phyloP scores from a whole-genome alignment of 2,888 invertebrate genomes.

The Salpingus planirostris region DNA sequence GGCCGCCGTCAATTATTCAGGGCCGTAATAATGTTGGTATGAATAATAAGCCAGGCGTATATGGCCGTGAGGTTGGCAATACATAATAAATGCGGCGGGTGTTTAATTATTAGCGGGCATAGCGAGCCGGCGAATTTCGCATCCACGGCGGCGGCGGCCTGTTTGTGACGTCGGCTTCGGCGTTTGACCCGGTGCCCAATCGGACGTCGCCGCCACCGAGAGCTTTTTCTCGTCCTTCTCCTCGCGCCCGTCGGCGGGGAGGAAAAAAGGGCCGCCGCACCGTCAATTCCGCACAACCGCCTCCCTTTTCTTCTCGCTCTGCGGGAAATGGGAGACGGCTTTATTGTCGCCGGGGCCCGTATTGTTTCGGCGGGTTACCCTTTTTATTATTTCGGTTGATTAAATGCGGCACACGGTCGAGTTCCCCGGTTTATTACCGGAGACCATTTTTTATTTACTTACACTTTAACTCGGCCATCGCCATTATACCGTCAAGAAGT shows the following conservation, averaged over 20 bases:
- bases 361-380: constrained; percentile 25
- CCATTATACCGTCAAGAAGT: too few relatives aligned
- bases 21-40: constrained; percentile 40
- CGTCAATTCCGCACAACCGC: too few relatives aligned
- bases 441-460: constrained; percentile 23
- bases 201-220: too few relatives aligned
- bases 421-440: constrained; percentile 22
- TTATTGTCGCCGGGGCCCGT: constrained; percentile 23
- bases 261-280: too few relatives aligned
- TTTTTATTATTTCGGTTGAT: constrained; percentile 31
- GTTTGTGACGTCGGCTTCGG: not conserved
- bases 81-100: constrained; percentile 36
- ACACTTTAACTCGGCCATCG: too few relatives aligned
- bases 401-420: constrained; percentile 27
- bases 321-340: too few relatives aligned
- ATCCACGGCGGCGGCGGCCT: constrained; percentile 1
- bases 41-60: constrained; percentile 40
- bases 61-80: constrained; percentile 36
- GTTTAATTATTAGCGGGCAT: constrained; percentile 40
- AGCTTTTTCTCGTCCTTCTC: constrained; percentile 19
- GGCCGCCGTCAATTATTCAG: constrained; percentile 35
- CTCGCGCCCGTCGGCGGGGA: constrained; percentile 8
- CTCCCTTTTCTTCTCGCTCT: too few relatives aligned
- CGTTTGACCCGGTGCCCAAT: constrained; percentile 1
- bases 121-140: constrained; percentile 24